A percentile compares a stretch with the other conserved stretches of the same genome.
Evolutionary conservation across 2,888 invertebrate genomes (phyloP).

Genomic region (Pocota personata): DNA sequence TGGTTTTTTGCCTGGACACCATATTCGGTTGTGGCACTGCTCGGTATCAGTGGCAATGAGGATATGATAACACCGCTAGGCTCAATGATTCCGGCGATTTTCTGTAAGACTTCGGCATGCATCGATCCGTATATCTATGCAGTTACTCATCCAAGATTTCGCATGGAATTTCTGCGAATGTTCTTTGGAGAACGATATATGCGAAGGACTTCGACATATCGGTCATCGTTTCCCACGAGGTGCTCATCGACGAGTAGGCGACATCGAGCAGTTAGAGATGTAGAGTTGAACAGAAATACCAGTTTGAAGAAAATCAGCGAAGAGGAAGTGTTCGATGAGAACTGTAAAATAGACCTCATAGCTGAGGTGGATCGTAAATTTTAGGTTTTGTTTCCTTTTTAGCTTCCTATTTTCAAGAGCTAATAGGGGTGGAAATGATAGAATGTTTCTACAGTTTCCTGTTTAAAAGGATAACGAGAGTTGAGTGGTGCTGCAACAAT

Average conservation of each 20-base stretch:
- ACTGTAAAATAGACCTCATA: neutral
- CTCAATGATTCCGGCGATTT: slow-evolving; percentile 90
- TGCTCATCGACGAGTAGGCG: slow-evolving; percentile 78
- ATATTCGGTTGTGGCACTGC: slow-evolving; percentile 89
- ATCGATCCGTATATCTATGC: slow-evolving; percentile 92
- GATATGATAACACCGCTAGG: slow-evolving; percentile 87
- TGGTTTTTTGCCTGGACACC: slow-evolving; percentile 94
- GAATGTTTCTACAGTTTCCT: too few species aligned
- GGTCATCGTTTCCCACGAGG: slow-evolving; percentile 78
- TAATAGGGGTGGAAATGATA: too few species aligned
- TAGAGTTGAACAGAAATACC: slow-evolving; percentile 31
- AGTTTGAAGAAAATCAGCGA: slow-evolving; percentile 54
- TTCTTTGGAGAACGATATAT: slow-evolving; percentile 77
- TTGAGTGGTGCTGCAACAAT: neutral
- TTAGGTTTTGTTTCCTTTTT: neutral
- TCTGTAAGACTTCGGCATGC: slow-evolving; percentile 92
- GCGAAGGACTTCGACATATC: slow-evolving; percentile 78
- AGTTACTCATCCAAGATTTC: slow-evolving; percentile 90
- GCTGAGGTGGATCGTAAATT: slow-evolving; percentile 8
- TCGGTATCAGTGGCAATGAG: slow-evolving; percentile 88
- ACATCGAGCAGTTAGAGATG: slow-evolving; percentile 74
- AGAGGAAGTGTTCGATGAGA: slow-evolving; percentile 37
- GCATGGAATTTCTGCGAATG: slow-evolving; percentile 84
- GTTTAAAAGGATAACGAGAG: neutral
- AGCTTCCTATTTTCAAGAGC: neutral